Evolutionary conservation across 2,797 vertebrate species (phyloP).

Genomic region (Apodemus agrarius): DNA sequence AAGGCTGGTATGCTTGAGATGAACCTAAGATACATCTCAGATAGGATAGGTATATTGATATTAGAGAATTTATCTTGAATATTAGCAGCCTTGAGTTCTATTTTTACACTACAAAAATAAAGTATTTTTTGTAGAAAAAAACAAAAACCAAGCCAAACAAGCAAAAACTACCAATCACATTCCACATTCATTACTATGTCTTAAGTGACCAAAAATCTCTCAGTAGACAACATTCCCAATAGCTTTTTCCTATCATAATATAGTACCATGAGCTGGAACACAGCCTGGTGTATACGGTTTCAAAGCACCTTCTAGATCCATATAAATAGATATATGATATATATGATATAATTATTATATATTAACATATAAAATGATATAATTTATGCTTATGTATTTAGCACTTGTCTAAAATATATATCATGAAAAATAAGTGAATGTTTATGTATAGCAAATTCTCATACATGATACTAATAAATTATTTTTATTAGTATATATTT

Average conservation of each 20-base stretch:
- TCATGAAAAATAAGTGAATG: background rate
- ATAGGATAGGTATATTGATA: no score
- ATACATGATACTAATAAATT: background rate
- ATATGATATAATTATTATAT: background rate
- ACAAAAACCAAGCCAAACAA: no score
- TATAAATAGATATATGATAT: background rate
- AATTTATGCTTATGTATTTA: background rate
- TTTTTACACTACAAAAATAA: background rate
- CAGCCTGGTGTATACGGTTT: background rate
- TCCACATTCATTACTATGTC: background rate
- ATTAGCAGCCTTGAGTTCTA: background rate
- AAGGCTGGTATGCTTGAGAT: background rate
- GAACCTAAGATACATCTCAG: background rate
- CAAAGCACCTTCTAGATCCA: background rate
- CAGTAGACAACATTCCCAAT: background rate
- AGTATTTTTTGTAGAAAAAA: background rate
- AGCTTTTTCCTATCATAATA: no score
- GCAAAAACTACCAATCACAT: background rate
- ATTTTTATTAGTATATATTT: no score
- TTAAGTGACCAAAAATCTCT: background rate
- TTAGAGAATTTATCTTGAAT: background rate
- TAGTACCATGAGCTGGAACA: background rate
- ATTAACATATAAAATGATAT: background rate
- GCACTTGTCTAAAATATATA: background rate
- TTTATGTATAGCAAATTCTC: background rate